phyloP scores from a whole-genome alignment of 2,888 invertebrate genomes.

The Griposia aprilina region DNA sequence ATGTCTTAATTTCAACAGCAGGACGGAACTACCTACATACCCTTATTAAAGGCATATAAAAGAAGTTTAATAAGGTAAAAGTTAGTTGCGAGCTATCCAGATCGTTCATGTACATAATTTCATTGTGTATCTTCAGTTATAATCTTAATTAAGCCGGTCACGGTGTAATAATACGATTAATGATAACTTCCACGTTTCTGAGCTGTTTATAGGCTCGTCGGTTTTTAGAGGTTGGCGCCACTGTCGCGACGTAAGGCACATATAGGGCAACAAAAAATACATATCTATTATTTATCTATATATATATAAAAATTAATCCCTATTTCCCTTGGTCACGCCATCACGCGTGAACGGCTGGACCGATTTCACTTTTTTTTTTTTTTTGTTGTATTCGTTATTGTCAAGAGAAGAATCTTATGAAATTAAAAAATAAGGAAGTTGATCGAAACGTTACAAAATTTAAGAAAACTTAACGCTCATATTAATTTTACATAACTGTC shows the following conservation, averaged over 20 bases:
- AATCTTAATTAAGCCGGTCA: conserved; percentile 85
- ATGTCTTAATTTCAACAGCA: conserved; percentile 20
- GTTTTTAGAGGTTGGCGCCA: conserved; percentile 75
- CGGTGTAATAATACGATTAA: conserved; percentile 84
- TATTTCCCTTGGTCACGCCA: no score
- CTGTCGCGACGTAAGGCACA: conserved; percentile 61
- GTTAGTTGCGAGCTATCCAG: conserved; percentile 41
- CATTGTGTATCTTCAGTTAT: conserved; percentile 73
- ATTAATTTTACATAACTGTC: no score
- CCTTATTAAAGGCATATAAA: conserved; percentile 40
- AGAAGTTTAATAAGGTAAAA: conserved; percentile 57
- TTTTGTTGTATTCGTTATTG: no score
- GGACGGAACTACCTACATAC: background rate
- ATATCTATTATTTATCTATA: no score
- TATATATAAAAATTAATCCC: no score
- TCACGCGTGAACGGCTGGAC: no score
- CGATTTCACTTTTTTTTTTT: no score
- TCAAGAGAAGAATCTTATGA: no score
- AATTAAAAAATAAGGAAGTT: no score
- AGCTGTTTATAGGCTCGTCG: conserved; percentile 83
- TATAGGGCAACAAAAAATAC: conserved; percentile 21
- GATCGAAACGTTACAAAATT: no score
- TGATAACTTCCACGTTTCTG: conserved; percentile 76
- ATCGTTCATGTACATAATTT: conserved; percentile 63
- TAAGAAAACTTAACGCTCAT: no score